phyloP scores from a whole-genome alignment of 2,797 vertebrate species.

The Tenualosa thibaudeaui region DNA sequence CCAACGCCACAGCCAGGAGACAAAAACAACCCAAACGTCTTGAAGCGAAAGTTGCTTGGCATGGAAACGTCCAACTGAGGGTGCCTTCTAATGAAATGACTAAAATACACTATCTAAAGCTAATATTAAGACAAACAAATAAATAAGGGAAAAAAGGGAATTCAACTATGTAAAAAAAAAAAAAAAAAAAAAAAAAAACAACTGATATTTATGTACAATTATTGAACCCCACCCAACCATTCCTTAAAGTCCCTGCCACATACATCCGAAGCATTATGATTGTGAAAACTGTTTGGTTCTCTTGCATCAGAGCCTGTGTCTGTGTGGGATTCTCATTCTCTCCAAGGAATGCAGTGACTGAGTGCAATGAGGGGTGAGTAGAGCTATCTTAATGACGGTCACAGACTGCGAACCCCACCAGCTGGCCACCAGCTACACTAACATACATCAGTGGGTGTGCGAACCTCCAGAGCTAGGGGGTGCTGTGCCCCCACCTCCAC shows the following conservation, averaged over 20 bases:
- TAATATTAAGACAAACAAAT: constrained; percentile 35
- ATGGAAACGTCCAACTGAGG: background rate
- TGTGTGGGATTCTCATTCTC: constrained; percentile 32
- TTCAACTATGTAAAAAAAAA: constrained; percentile 46
- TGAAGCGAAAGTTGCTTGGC: background rate
- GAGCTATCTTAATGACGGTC: constrained; percentile 55
- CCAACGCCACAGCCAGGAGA: background rate
- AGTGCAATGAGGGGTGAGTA: constrained; percentile 59
- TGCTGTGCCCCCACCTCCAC: constrained; percentile 55
- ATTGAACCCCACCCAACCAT: constrained; percentile 21
- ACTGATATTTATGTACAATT: constrained; percentile 59
- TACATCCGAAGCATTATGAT: background rate
- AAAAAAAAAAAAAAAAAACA: too few relatives aligned
- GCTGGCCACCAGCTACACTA: constrained; percentile 31
- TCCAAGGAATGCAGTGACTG: constrained; percentile 51
- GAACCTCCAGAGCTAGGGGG: constrained; percentile 74
- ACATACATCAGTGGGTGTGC: constrained; percentile 66
- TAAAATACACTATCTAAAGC: background rate
- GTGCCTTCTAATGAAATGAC: background rate
- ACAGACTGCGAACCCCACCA: constrained; percentile 45
- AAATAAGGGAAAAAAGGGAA: constrained; percentile 57
- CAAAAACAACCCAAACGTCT: background rate
- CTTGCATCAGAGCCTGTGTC: constrained; percentile 26
- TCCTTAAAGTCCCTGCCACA: background rate
- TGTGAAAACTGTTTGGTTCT: constrained; percentile 1